Percentiles rank a stretch among this genome's conserved stretches.
Evolutionary conservation across 2,113 vertebrate species (phyloP).

Genomic region (Corythornis vintsioides): DNA sequence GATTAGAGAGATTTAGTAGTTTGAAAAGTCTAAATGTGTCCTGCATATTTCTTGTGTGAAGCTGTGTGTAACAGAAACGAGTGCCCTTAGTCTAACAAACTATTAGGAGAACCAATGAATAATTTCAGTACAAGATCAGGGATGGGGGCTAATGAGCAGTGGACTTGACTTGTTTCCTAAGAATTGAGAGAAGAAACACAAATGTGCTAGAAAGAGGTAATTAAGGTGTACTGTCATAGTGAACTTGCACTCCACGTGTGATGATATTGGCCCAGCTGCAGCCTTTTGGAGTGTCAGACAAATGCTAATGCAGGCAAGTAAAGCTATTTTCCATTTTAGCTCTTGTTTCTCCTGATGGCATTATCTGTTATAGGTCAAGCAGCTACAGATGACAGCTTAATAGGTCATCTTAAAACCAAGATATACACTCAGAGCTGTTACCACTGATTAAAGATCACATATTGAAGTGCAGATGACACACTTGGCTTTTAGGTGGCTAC

Average conservation of each 20-base stretch:
- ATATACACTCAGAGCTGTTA: background rate
- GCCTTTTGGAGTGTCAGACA: background rate
- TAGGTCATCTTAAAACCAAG: slow-evolving; percentile 14
- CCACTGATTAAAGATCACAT: background rate
- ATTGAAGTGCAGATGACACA: background rate
- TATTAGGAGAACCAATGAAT: background rate
- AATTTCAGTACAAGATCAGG: background rate
- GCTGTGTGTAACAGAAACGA: background rate
- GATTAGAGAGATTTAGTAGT: background rate
- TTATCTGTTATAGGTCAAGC: slow-evolving; percentile 36
- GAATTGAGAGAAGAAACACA: background rate
- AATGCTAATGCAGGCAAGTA: background rate
- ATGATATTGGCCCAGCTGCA: background rate
- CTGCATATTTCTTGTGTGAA: background rate
- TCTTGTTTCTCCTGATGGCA: background rate
- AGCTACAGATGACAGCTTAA: slow-evolving; percentile 35
- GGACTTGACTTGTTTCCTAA: background rate
- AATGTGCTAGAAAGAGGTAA: background rate
- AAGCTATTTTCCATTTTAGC: background rate
- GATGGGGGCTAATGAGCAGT: background rate
- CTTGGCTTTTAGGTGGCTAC: background rate
- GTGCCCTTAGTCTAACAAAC: background rate
- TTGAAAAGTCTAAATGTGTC: background rate
- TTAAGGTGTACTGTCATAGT: fast-evolving
- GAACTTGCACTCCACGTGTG: background rate